Evolutionary conservation across 2,888 invertebrate genomes (phyloP).

Genomic region (Deilephila elpenor): DNA sequence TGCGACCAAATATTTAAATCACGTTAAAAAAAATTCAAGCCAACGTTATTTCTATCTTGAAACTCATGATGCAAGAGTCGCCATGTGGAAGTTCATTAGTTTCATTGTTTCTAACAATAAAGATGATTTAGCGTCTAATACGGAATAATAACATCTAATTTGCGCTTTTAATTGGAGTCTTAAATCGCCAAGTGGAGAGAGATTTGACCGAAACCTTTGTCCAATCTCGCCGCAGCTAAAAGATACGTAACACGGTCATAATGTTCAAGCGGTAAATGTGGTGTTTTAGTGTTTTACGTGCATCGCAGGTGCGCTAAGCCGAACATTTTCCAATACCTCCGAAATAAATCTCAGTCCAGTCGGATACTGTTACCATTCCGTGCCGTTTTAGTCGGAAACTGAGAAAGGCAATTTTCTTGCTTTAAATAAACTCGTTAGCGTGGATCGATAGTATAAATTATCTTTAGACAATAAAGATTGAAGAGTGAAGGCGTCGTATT

Average conservation of each 20-base stretch:
- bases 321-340: slow-evolving; percentile 23
- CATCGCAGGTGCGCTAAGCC: slow-evolving; percentile 28
- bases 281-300: slow-evolving; percentile 28
- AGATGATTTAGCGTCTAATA: too few relatives aligned
- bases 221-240: too few relatives aligned
- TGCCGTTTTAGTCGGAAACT: neutral
- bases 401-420: slow-evolving; percentile 20
- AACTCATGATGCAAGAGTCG: too few relatives aligned
- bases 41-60: too few relatives aligned
- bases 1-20: neutral
- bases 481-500: slow-evolving; percentile 1
- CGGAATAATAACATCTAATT: neutral
- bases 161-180: neutral
- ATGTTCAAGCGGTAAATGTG: slow-evolving; percentile 16
- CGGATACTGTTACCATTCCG: slow-evolving; percentile 1
- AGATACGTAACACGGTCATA: neutral
- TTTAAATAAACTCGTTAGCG: slow-evolving; percentile 21
- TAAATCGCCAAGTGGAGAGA: neutral
- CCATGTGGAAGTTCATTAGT: too few relatives aligned
- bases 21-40: neutral
- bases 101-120: too few relatives aligned
- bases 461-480: neutral
- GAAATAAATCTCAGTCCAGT: slow-evolving; percentile 21
- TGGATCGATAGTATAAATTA: slow-evolving; percentile 17
- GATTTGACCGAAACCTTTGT: neutral